Percentiles rank a stretch among this genome's conserved stretches.
Evolutionary conservation across 2,113 vertebrate genomes (phyloP).

Genomic region (Raja brachyura): DNA sequence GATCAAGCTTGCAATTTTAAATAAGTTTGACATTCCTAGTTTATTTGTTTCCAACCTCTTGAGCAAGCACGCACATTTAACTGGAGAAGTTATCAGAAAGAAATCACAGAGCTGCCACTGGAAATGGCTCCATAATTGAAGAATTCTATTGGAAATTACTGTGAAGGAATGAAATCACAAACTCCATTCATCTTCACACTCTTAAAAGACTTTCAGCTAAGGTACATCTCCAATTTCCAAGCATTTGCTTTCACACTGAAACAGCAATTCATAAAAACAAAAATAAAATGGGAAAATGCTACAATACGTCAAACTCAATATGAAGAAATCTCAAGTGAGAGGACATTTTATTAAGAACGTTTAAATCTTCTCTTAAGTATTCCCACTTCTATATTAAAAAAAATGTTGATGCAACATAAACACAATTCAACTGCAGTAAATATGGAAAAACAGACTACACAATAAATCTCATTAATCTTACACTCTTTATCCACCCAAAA

Average conservation of each 20-base stretch:
- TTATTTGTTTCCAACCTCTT: not conserved
- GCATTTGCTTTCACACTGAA: not conserved
- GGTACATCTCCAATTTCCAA: not conserved
- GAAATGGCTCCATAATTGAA: not conserved
- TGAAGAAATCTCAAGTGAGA: not conserved
- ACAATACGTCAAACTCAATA: not conserved
- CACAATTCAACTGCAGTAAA: not conserved
- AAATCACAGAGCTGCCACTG: not conserved
- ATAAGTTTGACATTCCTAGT: not conserved
- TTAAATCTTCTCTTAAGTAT: not conserved
- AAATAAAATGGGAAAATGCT: not conserved
- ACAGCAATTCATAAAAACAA: not conserved
- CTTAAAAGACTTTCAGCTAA: not conserved
- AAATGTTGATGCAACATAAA: not conserved
- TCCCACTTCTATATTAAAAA: not conserved
- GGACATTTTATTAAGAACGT: not conserved
- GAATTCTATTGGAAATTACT: not conserved
- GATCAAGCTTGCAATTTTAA: not conserved
- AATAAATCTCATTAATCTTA: not conserved
- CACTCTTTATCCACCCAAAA: not conserved
- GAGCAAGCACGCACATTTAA: not conserved
- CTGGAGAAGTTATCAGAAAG: not conserved
- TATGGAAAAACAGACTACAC: not conserved
- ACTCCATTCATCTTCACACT: conserved; percentile 8
- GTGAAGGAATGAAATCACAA: conserved; percentile 8